Evolutionary conservation across 1,140 invertebrate genomes (phyloP), one percentile per base, ranked within the genome.

Genomic region (Pseudoatta argentina): DNA sequence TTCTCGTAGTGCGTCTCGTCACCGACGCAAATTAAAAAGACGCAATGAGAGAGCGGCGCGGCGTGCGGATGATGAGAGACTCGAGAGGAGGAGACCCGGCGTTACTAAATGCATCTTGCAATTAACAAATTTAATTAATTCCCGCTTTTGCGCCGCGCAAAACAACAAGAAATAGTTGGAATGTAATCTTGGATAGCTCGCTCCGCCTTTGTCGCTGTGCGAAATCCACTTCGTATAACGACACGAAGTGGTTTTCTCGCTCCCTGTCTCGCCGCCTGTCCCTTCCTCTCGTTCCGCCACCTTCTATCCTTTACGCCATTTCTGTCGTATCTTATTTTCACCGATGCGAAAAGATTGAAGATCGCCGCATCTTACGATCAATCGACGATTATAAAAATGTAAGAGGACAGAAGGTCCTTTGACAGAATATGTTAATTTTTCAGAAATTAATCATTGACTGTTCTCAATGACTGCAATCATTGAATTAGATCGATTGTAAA

Each of bases 51-150:
- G 21, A 53, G 18, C 12, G 73, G 21, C 48, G 30, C 30, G 59
- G 30, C 44, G 63, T 16, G 77, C 57, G 73, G 34, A 67, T 55
- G 66, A 77, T 21, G 85, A 30, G 69, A 69, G 78, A 66, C 81
- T 85, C 86, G 77, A 83, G 78, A 39, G 64, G 78, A 39, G 64
- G 71, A 30, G 66, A 24, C 24, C 34, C 64, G 59, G 51, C 77
- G 76, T 83, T 75, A 86, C 88, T 95, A 94, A 95, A 94, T 93
- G 91, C 93, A 93, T 92, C 92, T 93, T 92, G 91, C 92, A 95
- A 94, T 94, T 95, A 95, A 94, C 93, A 83, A 94, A 95, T 94
- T 94, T 93, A 94, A 95, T 95, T 95, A 94, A 94, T 95, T 91
- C 71, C 88, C 86, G 93, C 90, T 93, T 94, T 93, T 89, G 90